These are phyloP conservation scores for Cheilosia urbana DNA, from an alignment of 2,888 invertebrate genomes.

Conservation along the genomic window DNA sequence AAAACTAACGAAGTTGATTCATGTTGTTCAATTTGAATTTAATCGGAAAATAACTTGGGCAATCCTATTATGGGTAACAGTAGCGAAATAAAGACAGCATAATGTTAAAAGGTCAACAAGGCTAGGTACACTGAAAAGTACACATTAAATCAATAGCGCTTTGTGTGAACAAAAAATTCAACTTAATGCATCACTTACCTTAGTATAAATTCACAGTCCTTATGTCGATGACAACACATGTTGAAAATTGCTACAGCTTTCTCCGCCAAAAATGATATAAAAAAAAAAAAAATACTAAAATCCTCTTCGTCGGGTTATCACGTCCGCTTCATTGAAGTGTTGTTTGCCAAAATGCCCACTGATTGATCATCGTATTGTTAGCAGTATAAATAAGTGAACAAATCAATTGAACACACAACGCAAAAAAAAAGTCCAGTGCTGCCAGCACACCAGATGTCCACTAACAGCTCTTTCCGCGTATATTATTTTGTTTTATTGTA, in stretches of 20 bases:
- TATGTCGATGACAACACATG: constrained; percentile 57
- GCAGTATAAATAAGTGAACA: constrained; percentile 53
- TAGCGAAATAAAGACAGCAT: no score
- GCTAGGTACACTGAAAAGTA: no score
- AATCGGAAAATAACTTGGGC: no score
- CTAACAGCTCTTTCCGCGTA: constrained; percentile 25
- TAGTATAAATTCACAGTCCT: constrained; percentile 65
- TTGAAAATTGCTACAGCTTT: constrained; percentile 21
- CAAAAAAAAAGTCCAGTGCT: constrained; percentile 43
- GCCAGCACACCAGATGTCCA: constrained; percentile 35
- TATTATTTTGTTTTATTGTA: constrained; percentile 15
- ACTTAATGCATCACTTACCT: constrained; percentile 41
- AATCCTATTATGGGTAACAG: no score
- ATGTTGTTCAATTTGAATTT: no score
- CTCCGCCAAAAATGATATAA: constrained; percentile 31
- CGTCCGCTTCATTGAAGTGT: constrained; percentile 27
- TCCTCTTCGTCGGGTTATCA: constrained; percentile 39
- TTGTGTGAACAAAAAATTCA: background rate
- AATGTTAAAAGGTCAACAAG: no score
- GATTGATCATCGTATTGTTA: constrained; percentile 45
- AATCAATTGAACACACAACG: constrained; percentile 40
- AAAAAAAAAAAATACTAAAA: constrained; percentile 10
- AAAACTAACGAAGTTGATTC: no score
- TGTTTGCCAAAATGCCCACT: constrained; percentile 52
- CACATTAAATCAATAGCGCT: no score